Base-by-base conservation (phyloP, 2,888 invertebrate genomes). In the Diaprepes abbreviatus region DNA sequence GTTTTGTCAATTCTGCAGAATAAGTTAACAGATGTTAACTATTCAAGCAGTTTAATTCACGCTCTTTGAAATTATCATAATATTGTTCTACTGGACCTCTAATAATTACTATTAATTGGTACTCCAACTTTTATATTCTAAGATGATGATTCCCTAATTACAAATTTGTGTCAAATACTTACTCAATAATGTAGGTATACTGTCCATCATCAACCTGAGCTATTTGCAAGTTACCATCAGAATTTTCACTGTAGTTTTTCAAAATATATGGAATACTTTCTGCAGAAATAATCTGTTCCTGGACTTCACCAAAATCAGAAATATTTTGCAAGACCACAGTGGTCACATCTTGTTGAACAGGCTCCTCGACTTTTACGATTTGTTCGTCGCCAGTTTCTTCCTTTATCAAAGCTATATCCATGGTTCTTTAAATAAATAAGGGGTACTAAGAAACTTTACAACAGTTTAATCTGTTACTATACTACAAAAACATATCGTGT, bases 161-260 rank as follows among this genome's bases (percentile, higher is more conserved):
- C n/a, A n/a, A n/a, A n/a, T n/a, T n/a, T n/a, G n/a, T n/a, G n/a
- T n/a, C n/a, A n/a, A n/a, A n/a, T 43, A 73, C 79, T 75, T 75
- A 80, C 80, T 77, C 74, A 52, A 76, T 78, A 43, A 76, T 74
- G 43, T 76, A 76, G 9, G 76, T 74, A 48, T 73, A 75, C 38
- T 73, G 72, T 12, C 77, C 71, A 31, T 75, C 77, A 33, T 78
- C 74, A 9, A 75, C 54, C 40, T 73, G 72, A 58, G 76, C 74
- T 52, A 80, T 76, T 9, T 77, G 66, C 3, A 80, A 65, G 71
- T 79, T 77, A 12, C 79, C 79, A 76, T 80, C 79, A 9, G 79
- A 77, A 59, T 80, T 70, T 43, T 73, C 68, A 7, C 70, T 50
- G 58, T 75, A 79, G 38, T 77, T 70, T 31, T 78, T 75, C 24